Evolutionary conservation across 2,113 vertebrate genomes (phyloP).

Genomic region (Siphamia tubifer): DNA sequence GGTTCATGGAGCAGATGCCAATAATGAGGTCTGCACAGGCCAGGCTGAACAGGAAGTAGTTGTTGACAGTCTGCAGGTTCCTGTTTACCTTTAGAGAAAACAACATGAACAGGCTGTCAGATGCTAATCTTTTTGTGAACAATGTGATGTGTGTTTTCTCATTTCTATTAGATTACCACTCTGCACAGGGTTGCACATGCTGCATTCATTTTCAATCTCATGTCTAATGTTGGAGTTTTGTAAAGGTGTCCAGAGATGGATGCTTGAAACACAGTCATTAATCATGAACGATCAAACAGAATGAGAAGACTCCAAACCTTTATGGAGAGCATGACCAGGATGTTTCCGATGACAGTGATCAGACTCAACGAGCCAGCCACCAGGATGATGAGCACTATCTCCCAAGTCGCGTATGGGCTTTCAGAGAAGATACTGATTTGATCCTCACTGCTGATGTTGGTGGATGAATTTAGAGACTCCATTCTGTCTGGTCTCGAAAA

Average conservation of each 20-base stretch:
- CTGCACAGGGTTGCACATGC: background rate
- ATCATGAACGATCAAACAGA: slow-evolving; percentile 7
- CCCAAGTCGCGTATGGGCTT: slow-evolving; percentile 86
- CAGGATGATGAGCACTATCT: slow-evolving; percentile 89
- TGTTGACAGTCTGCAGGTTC: slow-evolving; percentile 97
- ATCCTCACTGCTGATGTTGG: slow-evolving; percentile 24
- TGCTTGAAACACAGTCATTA: slow-evolving; percentile 13
- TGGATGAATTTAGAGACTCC: slow-evolving; percentile 59
- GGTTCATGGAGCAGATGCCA: slow-evolving; percentile 96
- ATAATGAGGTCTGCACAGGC: slow-evolving; percentile 98
- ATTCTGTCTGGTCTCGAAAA: slow-evolving; percentile 48
- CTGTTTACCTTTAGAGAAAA: slow-evolving; percentile 96
- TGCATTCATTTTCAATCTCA: background rate
- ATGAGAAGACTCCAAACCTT: slow-evolving; percentile 80
- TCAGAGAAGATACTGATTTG: slow-evolving; percentile 34
- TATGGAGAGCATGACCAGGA: slow-evolving; percentile 98
- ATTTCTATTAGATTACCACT: slow-evolving; percentile 53
- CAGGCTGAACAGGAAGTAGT: slow-evolving; percentile 98
- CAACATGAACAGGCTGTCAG: slow-evolving; percentile 74
- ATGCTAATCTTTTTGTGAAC: slow-evolving; percentile 60
- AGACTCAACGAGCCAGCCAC: slow-evolving; percentile 92
- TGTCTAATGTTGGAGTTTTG: slow-evolving; percentile 7
- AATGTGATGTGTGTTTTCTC: slow-evolving; percentile 47
- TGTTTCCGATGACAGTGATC: slow-evolving; percentile 94
- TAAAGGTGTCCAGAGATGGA: slow-evolving; percentile 14